Base-by-base conservation (phyloP, 2,113 vertebrate species). In the Ceyx melanurus region DNA sequence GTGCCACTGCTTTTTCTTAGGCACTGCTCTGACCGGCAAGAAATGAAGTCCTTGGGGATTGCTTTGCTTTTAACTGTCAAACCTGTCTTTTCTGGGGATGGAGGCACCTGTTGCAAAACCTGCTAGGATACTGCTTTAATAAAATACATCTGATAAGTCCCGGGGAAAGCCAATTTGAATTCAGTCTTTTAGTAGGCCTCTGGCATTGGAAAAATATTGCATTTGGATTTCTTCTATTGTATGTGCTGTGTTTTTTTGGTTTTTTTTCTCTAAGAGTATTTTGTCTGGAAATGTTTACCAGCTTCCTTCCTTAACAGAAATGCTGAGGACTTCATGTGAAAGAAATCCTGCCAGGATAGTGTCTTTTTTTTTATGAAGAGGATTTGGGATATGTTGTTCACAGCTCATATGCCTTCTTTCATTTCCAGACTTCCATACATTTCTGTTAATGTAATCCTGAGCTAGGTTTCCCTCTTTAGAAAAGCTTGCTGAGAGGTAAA, bases 391-490 rank as follows among this genome's bases (percentile, higher is more conserved):
- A 76, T 76, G 81, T 95, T 76, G 37, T 67, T 95, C 64, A 35
- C 94, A 96, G 91, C 43, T 96, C 86, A 90, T 90, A 87, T 17
- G 87, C 66, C 42, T 91, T 35, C 79, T 77, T 82, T 89, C 17
- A 76, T 89, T 95, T 93, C 86, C 94, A 96, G 60, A 54, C 62
- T 92, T 93, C 66, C 56, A 25, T 89, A 51, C 10, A 10, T 77
- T 93, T 85, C 87, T 92, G 81, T 62, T 89, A 91, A 85, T 85
- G 62, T 79, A 90, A 93, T 68, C 94, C 77, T 82, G 82, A 85
- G 46, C 7, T 40, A 70, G 67, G 78, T 90, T 90, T 79, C 72
- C 25, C 81, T 58, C 67, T 79, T 82, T 72, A 82, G 64, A 87
- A 89, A 90, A 62, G 31, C 43, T 88, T 62, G 57, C 73, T 83